Base-by-base conservation (phyloP, 92 coral and sea anemone genomes). In the Phenganax stokvisi region DNA sequence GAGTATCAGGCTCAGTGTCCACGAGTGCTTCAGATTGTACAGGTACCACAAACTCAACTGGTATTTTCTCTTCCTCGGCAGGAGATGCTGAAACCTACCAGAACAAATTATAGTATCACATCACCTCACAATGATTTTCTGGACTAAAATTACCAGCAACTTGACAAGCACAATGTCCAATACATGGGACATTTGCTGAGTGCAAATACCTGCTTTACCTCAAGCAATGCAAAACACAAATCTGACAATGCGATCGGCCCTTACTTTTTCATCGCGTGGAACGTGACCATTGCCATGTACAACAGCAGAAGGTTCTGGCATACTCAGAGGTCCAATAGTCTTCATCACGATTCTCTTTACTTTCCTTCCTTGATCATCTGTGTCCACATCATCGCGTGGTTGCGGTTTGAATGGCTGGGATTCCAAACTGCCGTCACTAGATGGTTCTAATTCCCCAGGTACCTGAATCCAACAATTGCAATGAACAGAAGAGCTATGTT, bases 31-130 rank as follows among this genome's bases (percentile, higher is more conserved):
- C 53, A 64, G 81, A 29, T 60, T 85, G 85, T 37, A 76, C 68
- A 8, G 89, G 80, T 57, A 76, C 52, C 47, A 79, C 78, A 60
- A 86, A 83, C 68, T 82, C 89, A 20, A 82, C 61, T 12, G 89
- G 89, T 71, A 74, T 78, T 37, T 51, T 9, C 20, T 81, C 80
- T 11, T 69, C 85, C 27, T 83, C 64, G 54, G 56, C 81, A 52
- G 81, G 69, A 15, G 57, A 51, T 51, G 63, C 66, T 31, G 88
- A 74, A 9, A 13, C 47, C 58, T 27, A 17, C 16, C 57, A 37
- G 47, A 37, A 37, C 2, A 37, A 2, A 37, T 1, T 2, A 37
- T 37, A 37, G 3, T 37, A 37, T 37, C 47, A 37, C 47, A 37
- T 37, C 47, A 37, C 47, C 0, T 37, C 47, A 37, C 47, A 37